Percentiles rank a stretch among this genome's conserved stretches.
phyloP scores from a whole-genome alignment of 2,113 vertebrate genomes.

The Gambusia holbrooki region DNA sequence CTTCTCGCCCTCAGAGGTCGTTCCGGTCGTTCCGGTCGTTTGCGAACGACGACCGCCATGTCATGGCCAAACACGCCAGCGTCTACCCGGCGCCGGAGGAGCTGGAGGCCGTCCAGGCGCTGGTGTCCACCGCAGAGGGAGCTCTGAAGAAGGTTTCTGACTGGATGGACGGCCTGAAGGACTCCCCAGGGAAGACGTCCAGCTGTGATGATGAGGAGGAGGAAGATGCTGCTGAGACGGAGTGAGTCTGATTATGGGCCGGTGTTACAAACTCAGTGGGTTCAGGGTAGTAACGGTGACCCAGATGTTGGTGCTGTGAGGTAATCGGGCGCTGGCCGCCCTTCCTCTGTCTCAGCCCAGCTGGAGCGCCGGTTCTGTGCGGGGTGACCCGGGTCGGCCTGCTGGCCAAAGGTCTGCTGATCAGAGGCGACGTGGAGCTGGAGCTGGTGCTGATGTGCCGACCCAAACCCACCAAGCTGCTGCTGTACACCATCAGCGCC shows the following conservation, averaged over 20 bases:
- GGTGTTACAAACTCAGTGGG: too few relatives aligned
- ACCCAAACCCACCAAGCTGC: slow-evolving; percentile 88
- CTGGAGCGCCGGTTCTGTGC: slow-evolving; percentile 77
- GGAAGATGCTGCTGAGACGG: slow-evolving; percentile 75
- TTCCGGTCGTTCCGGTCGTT: slow-evolving; percentile 63
- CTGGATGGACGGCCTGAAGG: slow-evolving; percentile 85
- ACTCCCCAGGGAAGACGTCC: slow-evolving; percentile 79
- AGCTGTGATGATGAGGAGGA: slow-evolving; percentile 71
- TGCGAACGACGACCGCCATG: slow-evolving; percentile 86
- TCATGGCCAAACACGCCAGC: slow-evolving; percentile 92
- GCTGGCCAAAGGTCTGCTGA: slow-evolving; percentile 91
- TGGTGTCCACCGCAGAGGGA: slow-evolving; percentile 92
- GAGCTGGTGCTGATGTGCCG: slow-evolving; percentile 91
- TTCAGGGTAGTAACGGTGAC: too few relatives aligned
- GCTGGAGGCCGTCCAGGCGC: slow-evolving; percentile 91
- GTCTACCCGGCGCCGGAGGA: slow-evolving; percentile 92
- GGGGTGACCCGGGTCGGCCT: slow-evolving; percentile 92
- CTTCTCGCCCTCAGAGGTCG: slow-evolving; percentile 50
- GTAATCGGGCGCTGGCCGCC: too few relatives aligned
- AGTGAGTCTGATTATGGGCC: slow-evolving; percentile 26
- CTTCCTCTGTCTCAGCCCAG: slow-evolving; percentile 63
- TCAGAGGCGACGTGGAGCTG: slow-evolving; percentile 90
- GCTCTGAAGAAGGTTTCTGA: slow-evolving; percentile 94
- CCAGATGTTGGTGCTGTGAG: too few relatives aligned
- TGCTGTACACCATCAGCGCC: slow-evolving; percentile 89